Conservation (phyloP, 2,888 invertebrate genomes). For the Drosophila atripex region DNA sequence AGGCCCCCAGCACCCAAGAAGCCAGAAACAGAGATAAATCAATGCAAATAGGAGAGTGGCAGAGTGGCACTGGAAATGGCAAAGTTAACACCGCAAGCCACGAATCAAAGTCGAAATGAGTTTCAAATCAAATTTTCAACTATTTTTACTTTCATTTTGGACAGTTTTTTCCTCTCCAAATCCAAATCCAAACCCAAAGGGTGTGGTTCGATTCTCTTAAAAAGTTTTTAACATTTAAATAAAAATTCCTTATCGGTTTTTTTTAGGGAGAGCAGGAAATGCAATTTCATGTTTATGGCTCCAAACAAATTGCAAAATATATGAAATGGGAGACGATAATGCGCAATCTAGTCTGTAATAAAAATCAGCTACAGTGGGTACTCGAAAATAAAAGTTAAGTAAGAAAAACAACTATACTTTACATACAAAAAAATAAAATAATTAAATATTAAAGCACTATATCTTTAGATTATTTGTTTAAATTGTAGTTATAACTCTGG, state of each 20-base stretch:
- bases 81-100: constrained; percentile 54
- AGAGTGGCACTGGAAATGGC: constrained; percentile 53
- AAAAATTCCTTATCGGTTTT: constrained; percentile 42
- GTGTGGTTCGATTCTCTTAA: constrained; percentile 9
- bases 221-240: constrained; percentile 32
- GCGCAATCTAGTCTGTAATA: constrained; percentile 26
- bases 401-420: background rate
- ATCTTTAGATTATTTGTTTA: background rate
- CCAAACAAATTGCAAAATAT: constrained; percentile 35
- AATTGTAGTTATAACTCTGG: background rate
- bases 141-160: constrained; percentile 23
- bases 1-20: constrained; percentile 5
- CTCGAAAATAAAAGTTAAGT: background rate
- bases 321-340: constrained; percentile 40
- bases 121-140: constrained; percentile 21
- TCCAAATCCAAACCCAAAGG: constrained; percentile 11
- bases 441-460: background rate
- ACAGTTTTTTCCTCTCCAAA: no score
- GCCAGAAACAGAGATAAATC: constrained; percentile 56
- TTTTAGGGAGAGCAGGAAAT: constrained; percentile 16
- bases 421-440: background rate
- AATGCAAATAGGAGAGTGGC: constrained; percentile 48
- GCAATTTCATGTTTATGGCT: constrained; percentile 17
- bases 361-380: constrained; percentile 4
- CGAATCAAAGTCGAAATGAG: constrained; percentile 29